These are phyloP conservation scores for Spheniscus humboldti DNA, from an alignment of 2,797 vertebrate genomes.

Conservation along the genomic window DNA sequence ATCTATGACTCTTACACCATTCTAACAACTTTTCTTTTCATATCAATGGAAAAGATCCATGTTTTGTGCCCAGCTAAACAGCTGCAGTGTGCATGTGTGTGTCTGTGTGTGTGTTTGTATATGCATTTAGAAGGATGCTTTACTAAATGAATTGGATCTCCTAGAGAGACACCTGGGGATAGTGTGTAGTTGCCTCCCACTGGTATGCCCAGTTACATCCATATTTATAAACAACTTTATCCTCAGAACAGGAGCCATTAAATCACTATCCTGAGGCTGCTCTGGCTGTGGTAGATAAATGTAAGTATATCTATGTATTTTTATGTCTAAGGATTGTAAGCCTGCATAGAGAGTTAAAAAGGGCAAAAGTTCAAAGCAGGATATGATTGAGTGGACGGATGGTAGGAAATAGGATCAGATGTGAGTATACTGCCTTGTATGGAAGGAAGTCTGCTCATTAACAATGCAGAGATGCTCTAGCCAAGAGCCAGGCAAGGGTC, in stretches of 20 bases:
- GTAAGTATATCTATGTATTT: constrained; percentile 23
- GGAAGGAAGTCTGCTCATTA: constrained; percentile 18
- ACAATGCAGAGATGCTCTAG: constrained; percentile 24
- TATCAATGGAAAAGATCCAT: not conserved
- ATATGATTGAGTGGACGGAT: not conserved
- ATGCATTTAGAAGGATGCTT: constrained; percentile 40
- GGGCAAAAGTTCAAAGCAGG: constrained; percentile 43
- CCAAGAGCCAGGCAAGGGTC: not conserved
- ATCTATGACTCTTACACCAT: not conserved
- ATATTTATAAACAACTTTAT: constrained; percentile 77
- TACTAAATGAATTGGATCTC: constrained; percentile 59
- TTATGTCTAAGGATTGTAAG: constrained; percentile 43
- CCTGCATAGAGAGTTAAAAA: constrained; percentile 35
- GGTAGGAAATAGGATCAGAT: constrained; percentile 24
- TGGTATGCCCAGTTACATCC: constrained; percentile 55
- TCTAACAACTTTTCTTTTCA: not conserved
- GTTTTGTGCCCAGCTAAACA: not conserved
- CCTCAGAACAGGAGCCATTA: constrained; percentile 57
- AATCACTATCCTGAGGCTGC: constrained; percentile 57
- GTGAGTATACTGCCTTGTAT: not conserved
- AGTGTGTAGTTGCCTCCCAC: constrained; percentile 30
- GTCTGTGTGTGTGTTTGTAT: not conserved
- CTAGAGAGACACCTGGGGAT: constrained; percentile 52
- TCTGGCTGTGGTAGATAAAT: constrained; percentile 69
- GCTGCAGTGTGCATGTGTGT: not conserved